Percentiles rank a stretch among this genome's conserved stretches.
Conservation (phyloP, 2,797 vertebrate species). For the Hypotaenidia philippensis region DNA sequence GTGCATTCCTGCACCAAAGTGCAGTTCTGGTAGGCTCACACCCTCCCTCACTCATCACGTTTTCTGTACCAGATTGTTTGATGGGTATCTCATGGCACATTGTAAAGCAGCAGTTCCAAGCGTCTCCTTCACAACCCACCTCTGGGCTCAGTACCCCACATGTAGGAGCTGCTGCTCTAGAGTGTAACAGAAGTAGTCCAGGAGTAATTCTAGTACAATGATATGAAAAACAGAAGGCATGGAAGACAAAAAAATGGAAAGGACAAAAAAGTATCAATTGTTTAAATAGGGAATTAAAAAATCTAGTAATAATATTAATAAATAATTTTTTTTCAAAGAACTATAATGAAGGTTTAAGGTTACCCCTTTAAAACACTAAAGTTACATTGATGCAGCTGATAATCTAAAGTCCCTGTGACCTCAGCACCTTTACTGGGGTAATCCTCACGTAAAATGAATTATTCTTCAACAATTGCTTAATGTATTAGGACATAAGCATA, state of each 20-base stretch:
- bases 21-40: neutral
- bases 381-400: conserved; percentile 19
- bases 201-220: neutral
- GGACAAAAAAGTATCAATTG: too few relatives aligned
- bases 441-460: conserved; percentile 73
- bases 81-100: neutral
- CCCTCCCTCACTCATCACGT: neutral
- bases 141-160: neutral
- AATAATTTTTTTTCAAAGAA: neutral
- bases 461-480: conserved; percentile 76
- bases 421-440: conserved; percentile 66
- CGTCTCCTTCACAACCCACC: neutral
- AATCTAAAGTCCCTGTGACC: conserved; percentile 67
- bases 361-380: conserved; percentile 53
- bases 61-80: neutral
- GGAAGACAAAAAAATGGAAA: neutral
- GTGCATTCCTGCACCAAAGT: neutral
- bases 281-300: neutral
- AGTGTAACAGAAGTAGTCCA: neutral
- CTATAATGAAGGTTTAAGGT: neutral
- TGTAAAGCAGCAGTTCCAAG: neutral
- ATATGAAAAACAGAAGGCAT: neutral
- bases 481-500: conserved; percentile 64
- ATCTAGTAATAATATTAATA: neutral
- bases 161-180: neutral